phyloP scores from a whole-genome alignment of 1,140 invertebrate species.

The Asobara japonica region DNA sequence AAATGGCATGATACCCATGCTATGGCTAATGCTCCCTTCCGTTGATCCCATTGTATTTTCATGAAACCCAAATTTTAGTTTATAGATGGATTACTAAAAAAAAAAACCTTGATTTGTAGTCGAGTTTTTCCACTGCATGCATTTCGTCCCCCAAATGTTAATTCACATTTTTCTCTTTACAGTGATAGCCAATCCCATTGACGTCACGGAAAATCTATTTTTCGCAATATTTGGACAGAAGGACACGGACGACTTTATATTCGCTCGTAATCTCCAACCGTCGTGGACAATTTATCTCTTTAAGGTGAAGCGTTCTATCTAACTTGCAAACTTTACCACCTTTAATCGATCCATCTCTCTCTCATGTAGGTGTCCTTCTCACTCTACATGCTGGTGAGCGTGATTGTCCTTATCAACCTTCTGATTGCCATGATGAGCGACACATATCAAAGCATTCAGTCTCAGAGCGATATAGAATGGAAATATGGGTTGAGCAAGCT shows the following conservation, averaged over 20 bases:
- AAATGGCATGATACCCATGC: not conserved
- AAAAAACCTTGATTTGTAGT: not conserved
- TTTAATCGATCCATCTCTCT: not conserved
- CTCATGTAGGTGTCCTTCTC: conserved; percentile 59
- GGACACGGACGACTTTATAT: conserved; percentile 81
- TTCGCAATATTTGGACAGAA: conserved; percentile 99
- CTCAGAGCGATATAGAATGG: conserved; percentile 99
- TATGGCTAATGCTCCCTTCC: not conserved
- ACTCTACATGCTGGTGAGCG: conserved; percentile 96
- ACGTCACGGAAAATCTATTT: conserved; percentile 97
- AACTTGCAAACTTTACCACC: too few relatives aligned
- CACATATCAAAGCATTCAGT: conserved; percentile 97
- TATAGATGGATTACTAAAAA: not conserved
- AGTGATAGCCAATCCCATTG: conserved; percentile 87
- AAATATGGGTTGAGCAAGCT: conserved; percentile 99
- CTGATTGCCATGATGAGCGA: conserved; percentile 99
- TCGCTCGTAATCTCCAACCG: conserved; percentile 69
- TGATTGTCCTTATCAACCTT: conserved; percentile 98
- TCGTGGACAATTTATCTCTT: conserved; percentile 82
- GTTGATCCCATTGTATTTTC: not conserved
- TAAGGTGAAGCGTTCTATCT: conserved; percentile 72
- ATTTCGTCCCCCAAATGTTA: not conserved
- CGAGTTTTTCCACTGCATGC: not conserved
- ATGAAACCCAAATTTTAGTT: not conserved
- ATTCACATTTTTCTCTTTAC: conserved; percentile 69